Evolutionary conservation across 1,140 invertebrate genomes (phyloP).

Genomic region (Eueides isabella): DNA sequence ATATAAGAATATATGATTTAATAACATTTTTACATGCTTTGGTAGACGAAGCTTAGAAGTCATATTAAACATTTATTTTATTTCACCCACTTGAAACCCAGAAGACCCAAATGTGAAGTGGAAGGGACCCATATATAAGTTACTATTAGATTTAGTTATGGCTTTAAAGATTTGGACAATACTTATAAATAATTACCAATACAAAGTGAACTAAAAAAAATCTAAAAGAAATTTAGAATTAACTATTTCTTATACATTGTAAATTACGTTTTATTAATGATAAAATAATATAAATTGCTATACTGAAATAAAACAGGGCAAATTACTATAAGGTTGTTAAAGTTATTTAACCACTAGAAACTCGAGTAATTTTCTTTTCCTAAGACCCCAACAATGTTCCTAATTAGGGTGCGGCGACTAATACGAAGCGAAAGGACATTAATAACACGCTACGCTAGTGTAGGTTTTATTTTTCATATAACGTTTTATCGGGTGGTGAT

Average conservation of each 20-base stretch:
- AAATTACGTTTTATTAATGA: constrained; percentile 12
- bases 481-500: not conserved
- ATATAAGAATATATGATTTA: no score
- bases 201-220: not conserved
- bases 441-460: constrained; percentile 11
- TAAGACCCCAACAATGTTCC: constrained; percentile 12
- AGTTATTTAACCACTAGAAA: constrained; percentile 15
- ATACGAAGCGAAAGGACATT: constrained; percentile 13
- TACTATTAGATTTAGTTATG: no score
- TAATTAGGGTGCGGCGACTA: constrained; percentile 11
- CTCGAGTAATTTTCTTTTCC: constrained; percentile 12
- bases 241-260: not conserved
- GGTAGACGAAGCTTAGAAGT: no score
- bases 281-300: constrained; percentile 15
- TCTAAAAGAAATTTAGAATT: not conserved
- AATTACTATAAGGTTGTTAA: constrained; percentile 13
- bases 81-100: no score
- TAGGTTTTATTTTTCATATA: constrained; percentile 15
- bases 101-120: no score
- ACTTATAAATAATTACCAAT: no score
- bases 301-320: constrained; percentile 10
- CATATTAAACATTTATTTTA: no score
- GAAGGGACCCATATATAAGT: no score
- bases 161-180: no score
- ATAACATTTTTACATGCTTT: no score